phyloP scores from a whole-genome alignment of 2,888 invertebrate species.

The Zele albiditarsus region DNA sequence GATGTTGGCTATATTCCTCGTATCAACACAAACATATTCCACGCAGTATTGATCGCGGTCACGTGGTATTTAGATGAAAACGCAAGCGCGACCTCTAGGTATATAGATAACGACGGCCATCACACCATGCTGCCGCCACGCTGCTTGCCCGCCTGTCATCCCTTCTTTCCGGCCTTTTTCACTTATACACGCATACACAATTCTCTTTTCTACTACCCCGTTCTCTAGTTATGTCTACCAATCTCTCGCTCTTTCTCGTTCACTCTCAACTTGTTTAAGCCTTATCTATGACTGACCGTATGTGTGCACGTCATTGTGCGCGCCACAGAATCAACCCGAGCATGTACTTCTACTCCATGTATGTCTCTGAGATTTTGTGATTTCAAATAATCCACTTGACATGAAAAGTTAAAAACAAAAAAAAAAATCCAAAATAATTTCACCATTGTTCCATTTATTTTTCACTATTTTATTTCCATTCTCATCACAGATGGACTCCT shows the following conservation, averaged over 20 bases:
- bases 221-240: slow-evolving; percentile 24
- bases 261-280: slow-evolving; percentile 29
- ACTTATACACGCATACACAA: slow-evolving; percentile 9
- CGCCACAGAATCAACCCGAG: not conserved
- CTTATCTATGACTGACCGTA: slow-evolving; percentile 39
- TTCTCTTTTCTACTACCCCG: slow-evolving; percentile 10
- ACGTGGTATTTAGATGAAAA: slow-evolving; percentile 70
- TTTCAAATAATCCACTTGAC: not conserved
- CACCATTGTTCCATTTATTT: not conserved
- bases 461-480: not conserved
- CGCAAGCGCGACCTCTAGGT: slow-evolving; percentile 73
- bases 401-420: not conserved
- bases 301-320: slow-evolving; percentile 41
- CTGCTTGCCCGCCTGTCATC: slow-evolving; percentile 61
- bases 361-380: not conserved
- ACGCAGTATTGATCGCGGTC: slow-evolving; percentile 69
- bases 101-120: slow-evolving; percentile 65
- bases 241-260: slow-evolving; percentile 35
- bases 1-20: slow-evolving; percentile 22
- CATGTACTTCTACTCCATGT: not conserved
- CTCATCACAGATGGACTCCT: not conserved
- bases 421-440: not conserved
- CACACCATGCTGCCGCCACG: slow-evolving; percentile 74
- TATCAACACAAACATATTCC: slow-evolving; percentile 42
- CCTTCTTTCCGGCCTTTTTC: slow-evolving; percentile 49